Evolutionary conservation across 30 jellyfish, hydroid and myxozoan genomes (phyloP).

Genomic region (Chrysaora quinquecirrha): DNA sequence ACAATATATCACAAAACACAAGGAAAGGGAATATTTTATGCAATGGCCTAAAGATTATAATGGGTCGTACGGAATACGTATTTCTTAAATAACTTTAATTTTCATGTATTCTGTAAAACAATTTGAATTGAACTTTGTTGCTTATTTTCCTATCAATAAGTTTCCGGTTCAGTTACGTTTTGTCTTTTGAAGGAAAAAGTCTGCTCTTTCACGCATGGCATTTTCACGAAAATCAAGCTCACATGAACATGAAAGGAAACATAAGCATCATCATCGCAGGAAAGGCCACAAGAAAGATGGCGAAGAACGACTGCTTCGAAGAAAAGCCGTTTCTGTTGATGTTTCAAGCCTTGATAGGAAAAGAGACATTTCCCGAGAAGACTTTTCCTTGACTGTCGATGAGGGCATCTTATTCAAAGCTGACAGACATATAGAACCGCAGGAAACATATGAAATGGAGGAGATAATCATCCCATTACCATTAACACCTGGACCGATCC

Average conservation of each 20-base stretch:
- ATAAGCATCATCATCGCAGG: constrained; percentile 73
- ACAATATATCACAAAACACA: too few relatives aligned
- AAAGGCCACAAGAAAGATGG: constrained; percentile 33
- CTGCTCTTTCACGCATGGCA: constrained; percentile 85
- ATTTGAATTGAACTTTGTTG: too few relatives aligned
- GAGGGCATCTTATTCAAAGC: constrained; percentile 53
- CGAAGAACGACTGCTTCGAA: background rate
- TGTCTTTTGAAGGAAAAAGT: constrained; percentile 69
- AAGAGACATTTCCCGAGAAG: background rate
- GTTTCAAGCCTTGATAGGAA: background rate
- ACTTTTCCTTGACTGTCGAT: too few relatives aligned
- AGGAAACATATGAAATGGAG: constrained; percentile 29
- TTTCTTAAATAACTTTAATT: too few relatives aligned
- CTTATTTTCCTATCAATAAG: too few relatives aligned
- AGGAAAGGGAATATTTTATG: too few relatives aligned
- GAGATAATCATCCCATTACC: background rate
- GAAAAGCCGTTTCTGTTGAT: too few relatives aligned
- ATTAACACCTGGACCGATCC: constrained; percentile 1
- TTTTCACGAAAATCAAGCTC: constrained; percentile 26
- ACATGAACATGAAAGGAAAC: constrained; percentile 2
- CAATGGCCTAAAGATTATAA: too few relatives aligned
- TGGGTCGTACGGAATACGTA: too few relatives aligned
- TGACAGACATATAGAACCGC: background rate
- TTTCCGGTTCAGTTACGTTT: too few relatives aligned
- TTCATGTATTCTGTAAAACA: too few relatives aligned